Evolutionary conservation across 2,888 invertebrate genomes (phyloP).

Genomic region (Tetragnatha montana): DNA sequence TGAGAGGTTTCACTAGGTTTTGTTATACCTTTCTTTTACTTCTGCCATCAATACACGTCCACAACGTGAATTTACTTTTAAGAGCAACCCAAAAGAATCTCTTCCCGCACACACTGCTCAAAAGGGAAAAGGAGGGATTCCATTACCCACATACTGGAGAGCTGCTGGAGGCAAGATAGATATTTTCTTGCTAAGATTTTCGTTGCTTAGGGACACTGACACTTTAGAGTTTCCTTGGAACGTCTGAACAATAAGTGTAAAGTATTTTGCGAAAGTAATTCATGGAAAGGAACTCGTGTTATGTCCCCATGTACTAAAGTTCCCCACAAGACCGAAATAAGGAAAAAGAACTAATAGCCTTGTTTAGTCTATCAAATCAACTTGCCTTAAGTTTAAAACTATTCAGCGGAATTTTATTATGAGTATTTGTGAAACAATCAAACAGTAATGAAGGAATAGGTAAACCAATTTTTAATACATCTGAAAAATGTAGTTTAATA

Average conservation of each 20-base stretch:
- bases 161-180: not conserved
- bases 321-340: not conserved
- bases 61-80: not conserved
- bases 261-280: constrained; percentile 2
- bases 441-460: not conserved
- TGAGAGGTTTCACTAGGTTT: no score
- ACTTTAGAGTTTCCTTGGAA: not conserved
- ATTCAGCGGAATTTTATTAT: no score
- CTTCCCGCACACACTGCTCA: not conserved
- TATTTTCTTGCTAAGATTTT: constrained; percentile 15
- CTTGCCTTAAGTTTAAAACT: no score
- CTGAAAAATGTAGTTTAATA: no score
- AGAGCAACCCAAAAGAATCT: not conserved
- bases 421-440: not conserved
- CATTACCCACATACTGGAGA: not conserved
- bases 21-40: no score
- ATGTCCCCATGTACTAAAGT: constrained; percentile 11
- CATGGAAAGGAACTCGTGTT: constrained; percentile 6
- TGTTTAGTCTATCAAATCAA: not conserved
- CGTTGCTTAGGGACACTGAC: constrained; percentile 11
- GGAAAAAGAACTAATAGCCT: not conserved
- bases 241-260: not conserved
- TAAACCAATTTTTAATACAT: not conserved
- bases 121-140: not conserved
- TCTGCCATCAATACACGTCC: not conserved